These are phyloP conservation scores for Gila robusta DNA, from an alignment of 2,797 vertebrate genomes.

Conservation along the genomic window DNA sequence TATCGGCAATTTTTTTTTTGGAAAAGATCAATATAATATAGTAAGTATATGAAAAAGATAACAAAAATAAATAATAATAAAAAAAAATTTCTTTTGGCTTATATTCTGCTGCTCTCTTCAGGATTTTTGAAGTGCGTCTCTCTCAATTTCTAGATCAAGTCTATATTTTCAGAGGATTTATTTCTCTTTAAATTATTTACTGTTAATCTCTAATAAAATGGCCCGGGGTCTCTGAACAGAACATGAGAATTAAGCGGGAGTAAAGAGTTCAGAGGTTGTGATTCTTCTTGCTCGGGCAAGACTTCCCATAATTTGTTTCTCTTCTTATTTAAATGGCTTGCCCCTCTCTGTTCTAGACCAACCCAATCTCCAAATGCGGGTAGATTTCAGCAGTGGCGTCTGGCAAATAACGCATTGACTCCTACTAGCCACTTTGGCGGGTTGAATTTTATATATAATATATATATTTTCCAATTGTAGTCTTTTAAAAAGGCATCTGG, in stretches of 20 bases:
- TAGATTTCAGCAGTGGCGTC: too few relatives aligned
- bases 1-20: too few relatives aligned
- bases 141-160: background rate
- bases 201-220: slow-evolving; percentile 10
- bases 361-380: background rate
- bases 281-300: slow-evolving; percentile 21
- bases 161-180: background rate
- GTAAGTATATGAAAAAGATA: background rate
- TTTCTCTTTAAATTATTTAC: background rate
- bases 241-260: background rate
- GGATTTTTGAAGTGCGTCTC: background rate
- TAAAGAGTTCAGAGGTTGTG: background rate
- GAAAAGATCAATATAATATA: background rate
- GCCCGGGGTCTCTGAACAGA: background rate
- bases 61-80: too few relatives aligned
- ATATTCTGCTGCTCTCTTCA: background rate
- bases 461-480: too few relatives aligned
- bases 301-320: slow-evolving; percentile 31
- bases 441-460: too few relatives aligned
- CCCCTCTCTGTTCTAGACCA: slow-evolving; percentile 17
- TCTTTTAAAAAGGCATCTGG: too few relatives aligned
- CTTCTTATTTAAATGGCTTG: slow-evolving; percentile 11
- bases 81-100: background rate
- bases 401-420: too few relatives aligned
- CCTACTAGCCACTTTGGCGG: too few relatives aligned